phyloP scores from a whole-genome alignment of 92 coral and sea anemone genomes.

The Porites divaricata region DNA sequence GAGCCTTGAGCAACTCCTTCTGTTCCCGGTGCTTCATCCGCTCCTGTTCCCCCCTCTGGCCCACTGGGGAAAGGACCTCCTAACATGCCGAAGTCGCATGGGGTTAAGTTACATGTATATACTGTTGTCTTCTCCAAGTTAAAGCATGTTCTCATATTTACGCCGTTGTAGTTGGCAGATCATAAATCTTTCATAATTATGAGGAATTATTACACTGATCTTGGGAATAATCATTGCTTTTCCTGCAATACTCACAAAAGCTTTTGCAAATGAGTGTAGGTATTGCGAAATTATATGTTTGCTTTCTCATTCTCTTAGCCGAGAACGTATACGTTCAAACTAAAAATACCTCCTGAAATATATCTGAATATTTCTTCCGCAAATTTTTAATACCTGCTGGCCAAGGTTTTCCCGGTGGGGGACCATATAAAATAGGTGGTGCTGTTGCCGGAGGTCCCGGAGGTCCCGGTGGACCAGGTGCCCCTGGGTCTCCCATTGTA shows the following conservation, averaged over 20 bases:
- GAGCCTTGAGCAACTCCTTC: slow-evolving; percentile 70
- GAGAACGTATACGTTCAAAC: no score
- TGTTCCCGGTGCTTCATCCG: slow-evolving; percentile 68
- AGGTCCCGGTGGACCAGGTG: slow-evolving; percentile 82
- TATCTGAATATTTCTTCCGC: background rate
- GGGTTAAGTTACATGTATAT: background rate
- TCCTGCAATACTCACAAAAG: no score
- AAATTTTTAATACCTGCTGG: slow-evolving; percentile 58
- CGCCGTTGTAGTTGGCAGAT: no score
- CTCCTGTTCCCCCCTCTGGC: slow-evolving; percentile 64
- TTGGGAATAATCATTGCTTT: no score
- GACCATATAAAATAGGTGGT: slow-evolving; percentile 74
- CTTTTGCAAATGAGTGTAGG: no score
- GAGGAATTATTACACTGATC: no score
- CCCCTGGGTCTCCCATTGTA: slow-evolving; percentile 79
- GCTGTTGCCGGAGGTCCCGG: slow-evolving; percentile 79
- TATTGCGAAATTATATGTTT: no score
- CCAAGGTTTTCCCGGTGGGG: slow-evolving; percentile 69
- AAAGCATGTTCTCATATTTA: no score
- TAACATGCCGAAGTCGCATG: slow-evolving; percentile 13
- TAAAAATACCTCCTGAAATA: no score
- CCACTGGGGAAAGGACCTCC: slow-evolving; percentile 45
- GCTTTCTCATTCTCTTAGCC: no score
- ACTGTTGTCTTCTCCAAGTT: no score
- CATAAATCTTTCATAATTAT: no score